A percentile compares a stretch with the other conserved stretches of the same genome.
phyloP scores from a whole-genome alignment of 2,888 invertebrate genomes.

The Machimus rusticus region DNA sequence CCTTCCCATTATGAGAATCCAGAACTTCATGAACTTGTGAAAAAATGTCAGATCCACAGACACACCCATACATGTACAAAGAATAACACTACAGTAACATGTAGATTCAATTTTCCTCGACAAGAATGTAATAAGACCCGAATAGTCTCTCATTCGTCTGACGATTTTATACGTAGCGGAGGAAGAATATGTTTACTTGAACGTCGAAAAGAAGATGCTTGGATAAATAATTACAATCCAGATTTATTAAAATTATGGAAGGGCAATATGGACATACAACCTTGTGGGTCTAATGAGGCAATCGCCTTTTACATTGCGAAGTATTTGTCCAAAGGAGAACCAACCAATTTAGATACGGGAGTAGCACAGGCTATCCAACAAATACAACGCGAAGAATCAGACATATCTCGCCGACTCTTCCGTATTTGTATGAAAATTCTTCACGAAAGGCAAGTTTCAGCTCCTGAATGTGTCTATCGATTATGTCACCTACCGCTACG shows the following conservation, averaged over 20 bases:
- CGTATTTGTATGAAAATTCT: constrained; percentile 53
- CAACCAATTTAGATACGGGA: not conserved
- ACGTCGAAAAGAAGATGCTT: constrained; percentile 42
- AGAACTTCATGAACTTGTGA: constrained; percentile 45
- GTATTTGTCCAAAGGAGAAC: constrained; percentile 45
- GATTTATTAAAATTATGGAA: constrained; percentile 47
- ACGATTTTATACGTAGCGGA: constrained; percentile 42
- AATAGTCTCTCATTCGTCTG: constrained; percentile 41
- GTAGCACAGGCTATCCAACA: constrained; percentile 49
- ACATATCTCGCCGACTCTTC: constrained; percentile 51
- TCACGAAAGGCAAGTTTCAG: constrained; percentile 49
- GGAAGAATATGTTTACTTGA: constrained; percentile 39
- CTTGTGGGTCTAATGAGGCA: constrained; percentile 51
- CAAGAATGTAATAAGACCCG: constrained; percentile 39
- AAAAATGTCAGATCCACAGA: constrained; percentile 45
- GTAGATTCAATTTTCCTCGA: constrained; percentile 48
- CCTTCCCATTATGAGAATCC: constrained; percentile 40
- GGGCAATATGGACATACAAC: constrained; percentile 53
- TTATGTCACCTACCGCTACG: constrained; percentile 49
- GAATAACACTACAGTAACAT: constrained; percentile 39
- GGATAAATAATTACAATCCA: constrained; percentile 50
- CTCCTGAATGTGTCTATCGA: constrained; percentile 52
- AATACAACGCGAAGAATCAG: constrained; percentile 49
- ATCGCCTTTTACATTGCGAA: constrained; percentile 50
- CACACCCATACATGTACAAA: constrained; percentile 49